Evolutionary conservation across 2,888 invertebrate species (phyloP), one percentile per base, ranked within the genome.

Genomic region (Noctua janthina): DNA sequence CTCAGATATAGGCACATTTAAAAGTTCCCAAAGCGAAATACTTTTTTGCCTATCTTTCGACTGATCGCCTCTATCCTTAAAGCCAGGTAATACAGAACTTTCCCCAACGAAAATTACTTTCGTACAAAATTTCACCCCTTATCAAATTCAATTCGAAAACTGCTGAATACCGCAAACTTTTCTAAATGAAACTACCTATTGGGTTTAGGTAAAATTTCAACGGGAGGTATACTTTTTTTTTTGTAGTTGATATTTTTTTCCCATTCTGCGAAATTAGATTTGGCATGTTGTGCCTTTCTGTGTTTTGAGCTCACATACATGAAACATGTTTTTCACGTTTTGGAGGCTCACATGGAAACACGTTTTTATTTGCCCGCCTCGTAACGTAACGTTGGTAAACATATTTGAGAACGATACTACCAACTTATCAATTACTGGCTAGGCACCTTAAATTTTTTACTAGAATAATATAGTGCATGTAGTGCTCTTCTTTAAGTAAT

Each of bases 141-240:
- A 92, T 93, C 92, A 93, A 93, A 93, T 93, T 93, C 92, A 92
- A 92, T 93, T 91, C 89, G 85, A 90, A 88, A 92, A 91, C 91
- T 91, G 91, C 89, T 88, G 89, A 90, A 89, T 90, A 90, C 88
- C 90, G 85, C 88, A 87, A 93, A 93, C 88, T 93, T 93, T 90
- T 89, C 78, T 82, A 88, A 90, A 86, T 87, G 77, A 89, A 89
- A 91, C 91, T 90, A 89, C 87, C 91, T 89, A 92, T 91, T 91
- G 88, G 87, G 88, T 87, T 85, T 84, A 85, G 85, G 88, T 88
- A 88, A 87, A 88, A 90, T 88, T 89, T 84, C 81, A 85, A 84
- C 76, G 76, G 68, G 76, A 87, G 86, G 81, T 83, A 82, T 82
- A 78, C 75, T 74, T 56, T 86, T 85, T 39, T 84, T 81, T 86